phyloP scores from a whole-genome alignment of 2,888 invertebrate genomes.

The Brachynemurus nebulosus region DNA sequence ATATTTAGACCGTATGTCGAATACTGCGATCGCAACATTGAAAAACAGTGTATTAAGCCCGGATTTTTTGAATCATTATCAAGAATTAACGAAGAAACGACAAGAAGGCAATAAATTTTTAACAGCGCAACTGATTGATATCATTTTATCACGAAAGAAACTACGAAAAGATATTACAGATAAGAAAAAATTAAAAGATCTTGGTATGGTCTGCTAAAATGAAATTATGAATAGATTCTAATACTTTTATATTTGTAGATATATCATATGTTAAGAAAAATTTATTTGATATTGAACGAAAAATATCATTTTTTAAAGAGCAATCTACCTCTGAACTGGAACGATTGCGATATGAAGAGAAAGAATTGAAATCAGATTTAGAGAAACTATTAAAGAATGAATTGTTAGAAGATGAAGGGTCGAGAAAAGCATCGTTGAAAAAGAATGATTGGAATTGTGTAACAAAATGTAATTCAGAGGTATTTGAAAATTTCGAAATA shows the following conservation, averaged over 20 bases:
- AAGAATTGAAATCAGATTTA: constrained; percentile 22
- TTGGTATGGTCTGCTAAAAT: neutral
- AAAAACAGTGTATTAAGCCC: neutral
- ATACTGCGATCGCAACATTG: neutral
- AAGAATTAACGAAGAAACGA: neutral
- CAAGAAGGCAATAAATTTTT: neutral
- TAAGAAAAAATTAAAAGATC: constrained; percentile 3
- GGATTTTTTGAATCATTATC: neutral
- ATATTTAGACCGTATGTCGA: neutral
- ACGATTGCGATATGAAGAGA: constrained; percentile 20
- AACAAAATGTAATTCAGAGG: neutral
- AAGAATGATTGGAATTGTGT: neutral
- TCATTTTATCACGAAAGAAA: neutral
- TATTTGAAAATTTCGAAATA: constrained; percentile 1
- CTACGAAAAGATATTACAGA: constrained; percentile 1
- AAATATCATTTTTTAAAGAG: constrained; percentile 21
- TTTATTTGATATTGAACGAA: constrained; percentile 24
- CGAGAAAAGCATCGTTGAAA: neutral
- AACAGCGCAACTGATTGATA: neutral
- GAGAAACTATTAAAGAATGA: neutral
- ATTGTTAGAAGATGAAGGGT: constrained; percentile 5
- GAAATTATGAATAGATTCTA: neutral
- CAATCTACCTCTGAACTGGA: constrained; percentile 19
- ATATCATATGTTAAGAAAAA: constrained; percentile 24
- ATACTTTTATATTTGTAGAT: constrained; percentile 19